Conservation (phyloP, 2,113 vertebrate species). For the Grus americana region DNA sequence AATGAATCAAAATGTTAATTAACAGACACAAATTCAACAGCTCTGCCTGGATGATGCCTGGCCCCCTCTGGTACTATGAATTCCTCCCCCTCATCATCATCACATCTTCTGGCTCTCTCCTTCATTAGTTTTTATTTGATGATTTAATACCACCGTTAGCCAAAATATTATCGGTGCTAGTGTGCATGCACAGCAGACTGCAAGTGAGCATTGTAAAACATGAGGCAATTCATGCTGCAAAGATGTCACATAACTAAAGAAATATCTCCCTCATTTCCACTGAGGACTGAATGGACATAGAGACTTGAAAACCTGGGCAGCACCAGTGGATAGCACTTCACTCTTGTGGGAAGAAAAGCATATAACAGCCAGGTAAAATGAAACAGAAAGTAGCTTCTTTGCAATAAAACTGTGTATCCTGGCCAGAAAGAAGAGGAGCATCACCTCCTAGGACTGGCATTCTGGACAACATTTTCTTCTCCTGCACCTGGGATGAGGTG, state of each 20-base stretch:
- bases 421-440: not conserved
- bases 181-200: not conserved
- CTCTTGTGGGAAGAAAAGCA: not conserved
- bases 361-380: fast-evolving
- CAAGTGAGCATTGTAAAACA: not conserved
- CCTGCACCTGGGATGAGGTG: not conserved
- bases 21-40: not conserved
- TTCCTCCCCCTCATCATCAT: slow-evolving; percentile 45
- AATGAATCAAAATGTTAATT: slow-evolving; percentile 52
- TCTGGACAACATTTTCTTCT: not conserved
- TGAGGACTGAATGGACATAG: not conserved
- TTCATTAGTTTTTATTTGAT: slow-evolving; percentile 57
- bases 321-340: fast-evolving
- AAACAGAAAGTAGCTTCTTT: not conserved
- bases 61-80: not conserved
- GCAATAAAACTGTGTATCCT: not conserved
- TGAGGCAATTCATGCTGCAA: not conserved
- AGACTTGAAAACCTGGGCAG: not conserved
- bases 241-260: not conserved
- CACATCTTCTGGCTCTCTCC: slow-evolving; percentile 29
- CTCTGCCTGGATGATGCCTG: not conserved
- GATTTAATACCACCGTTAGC: not conserved
- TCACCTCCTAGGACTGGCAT: not conserved
- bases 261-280: not conserved
- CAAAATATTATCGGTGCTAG: not conserved